Evolutionary conservation across 2,797 vertebrate species (phyloP), one percentile per base, ranked within the genome.

Genomic region (Bradypus variegatus): DNA sequence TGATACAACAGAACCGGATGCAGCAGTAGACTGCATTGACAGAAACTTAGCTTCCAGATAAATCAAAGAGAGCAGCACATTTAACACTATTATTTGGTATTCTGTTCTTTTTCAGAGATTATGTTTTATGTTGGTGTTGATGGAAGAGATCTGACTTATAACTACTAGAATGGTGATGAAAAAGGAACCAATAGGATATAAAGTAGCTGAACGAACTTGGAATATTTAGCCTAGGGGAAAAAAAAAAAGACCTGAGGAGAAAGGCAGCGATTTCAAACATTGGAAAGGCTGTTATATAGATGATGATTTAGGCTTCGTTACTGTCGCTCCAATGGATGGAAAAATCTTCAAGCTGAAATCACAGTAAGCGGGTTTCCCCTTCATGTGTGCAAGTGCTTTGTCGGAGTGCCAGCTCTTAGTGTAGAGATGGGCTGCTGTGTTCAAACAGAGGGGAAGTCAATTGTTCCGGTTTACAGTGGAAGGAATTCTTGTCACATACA

Each of bases 71-170:
- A 62, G 1, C 12, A 18, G 93, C 27, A 27, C 7, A 29, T 18
- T 29, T 48, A 13, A 53, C 21, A 64, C 15, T 81, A 25, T 69
- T 89, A 38, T 50, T 86, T 91, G 55, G 2, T 64, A 15, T 72
- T 64, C 6, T 80, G 58, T 83, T 76, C 62, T 23, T 88, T 92
- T 93, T 86, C 67, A 86, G 67, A 91, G 75, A 88, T 60, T 25
- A 80, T 13, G 23, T 41, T 88, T 90, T 76, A 80, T 0, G 18
- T 5, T 86, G 45, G 23, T 14, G 14, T 62, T 64, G 73, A 73
- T 48, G 27, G 70, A 72, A 82, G 33, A 67, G 9, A 86, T 75
- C 70, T 58, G 33, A 67, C 85, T 87, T 86, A 33, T 53, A 88
- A 77, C 18, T 77, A 73, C 11, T n/a, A 91, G 87, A 72, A 77